A percentile compares a stretch with the other conserved stretches of the same genome.
phyloP scores from a whole-genome alignment of 2,888 invertebrate genomes.

The Cenopis cana region DNA sequence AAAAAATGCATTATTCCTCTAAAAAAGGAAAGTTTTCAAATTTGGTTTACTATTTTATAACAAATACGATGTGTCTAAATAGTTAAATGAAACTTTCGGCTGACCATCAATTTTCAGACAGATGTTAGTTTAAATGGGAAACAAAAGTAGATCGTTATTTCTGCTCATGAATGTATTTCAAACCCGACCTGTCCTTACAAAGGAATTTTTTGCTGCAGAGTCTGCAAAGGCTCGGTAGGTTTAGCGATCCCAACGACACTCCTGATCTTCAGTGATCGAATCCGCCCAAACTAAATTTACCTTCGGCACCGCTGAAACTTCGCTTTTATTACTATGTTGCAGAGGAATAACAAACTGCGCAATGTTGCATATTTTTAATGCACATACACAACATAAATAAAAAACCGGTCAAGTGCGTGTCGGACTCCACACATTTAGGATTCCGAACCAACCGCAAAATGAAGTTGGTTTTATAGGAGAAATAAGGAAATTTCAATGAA shows the following conservation, averaged over 20 bases:
- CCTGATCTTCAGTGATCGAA: conserved; percentile 21
- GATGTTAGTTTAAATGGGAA: neutral
- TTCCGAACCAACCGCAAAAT: too few relatives aligned
- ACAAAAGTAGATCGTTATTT: neutral
- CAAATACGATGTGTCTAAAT: neutral
- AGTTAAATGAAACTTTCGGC: neutral
- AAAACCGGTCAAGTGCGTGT: too few relatives aligned
- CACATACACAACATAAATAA: too few relatives aligned
- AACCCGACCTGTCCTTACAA: neutral
- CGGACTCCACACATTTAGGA: too few relatives aligned
- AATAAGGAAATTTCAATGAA: too few relatives aligned
- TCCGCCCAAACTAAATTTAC: conserved; percentile 29
- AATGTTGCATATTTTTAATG: neutral
- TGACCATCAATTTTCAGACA: neutral
- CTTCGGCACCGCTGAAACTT: conserved; percentile 22
- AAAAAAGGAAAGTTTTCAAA: neutral
- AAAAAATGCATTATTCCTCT: too few relatives aligned
- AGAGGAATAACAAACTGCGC: neutral
- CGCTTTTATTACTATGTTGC: conserved; percentile 10
- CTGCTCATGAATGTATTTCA: neutral
- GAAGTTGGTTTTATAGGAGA: too few relatives aligned
- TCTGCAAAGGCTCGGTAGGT: conserved; percentile 23
- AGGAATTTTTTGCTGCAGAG: conserved; percentile 13
- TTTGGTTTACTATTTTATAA: neutral
- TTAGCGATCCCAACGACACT: conserved; percentile 12